Base-by-base conservation (phyloP, 1,140 invertebrate species). In the Eueides isabella region DNA sequence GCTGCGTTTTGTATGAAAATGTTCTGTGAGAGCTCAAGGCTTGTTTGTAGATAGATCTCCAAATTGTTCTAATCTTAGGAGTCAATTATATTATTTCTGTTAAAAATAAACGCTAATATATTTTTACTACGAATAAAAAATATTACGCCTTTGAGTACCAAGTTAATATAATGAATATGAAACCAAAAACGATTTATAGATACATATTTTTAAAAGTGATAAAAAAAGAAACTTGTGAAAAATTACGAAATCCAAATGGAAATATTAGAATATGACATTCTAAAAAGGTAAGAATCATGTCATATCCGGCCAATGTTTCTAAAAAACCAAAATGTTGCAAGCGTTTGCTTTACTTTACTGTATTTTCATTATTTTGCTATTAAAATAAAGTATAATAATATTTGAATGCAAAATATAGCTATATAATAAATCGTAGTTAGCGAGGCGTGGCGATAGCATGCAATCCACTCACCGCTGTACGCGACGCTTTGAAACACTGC, bases 401-500 rank as follows among this genome's bases (percentile, higher is more conserved):
- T 30, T 63, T 5, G 9, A 63, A 63, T 63, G 48, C 48, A 55
- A 55, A 26, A 55, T 23, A 55, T 55, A 55, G 48, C 44, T 48
- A 48, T n/a, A 61, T 48, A 38, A 26, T 23, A 55, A 55, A 23
- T 55, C 48, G 48, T 55, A 55, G 48, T 3, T 55, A 55, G 48
- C 48, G 48, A 55, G 48, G 67, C 44, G 48, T 61, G 72, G 72
- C 72, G 28, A 31, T 69, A 68, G 72, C 90, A 92, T 90, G 88
- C 88, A 87, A 83, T 85, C 94, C 94, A 97, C 97, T 97, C 97
- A 97, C 97, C 97, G 94, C 97, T 97, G 95, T 97, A 97, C 94
- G 97, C 97, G 96, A 97, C 97, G 94, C 96, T 97, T 96, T 97
- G 97, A 96, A 97, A 97, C 96, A 97, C 97, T 97, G 95, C 94